These are phyloP conservation scores for Sphaerophoria taeniata DNA, from an alignment of 2,888 invertebrate genomes.

Conservation along the genomic window DNA sequence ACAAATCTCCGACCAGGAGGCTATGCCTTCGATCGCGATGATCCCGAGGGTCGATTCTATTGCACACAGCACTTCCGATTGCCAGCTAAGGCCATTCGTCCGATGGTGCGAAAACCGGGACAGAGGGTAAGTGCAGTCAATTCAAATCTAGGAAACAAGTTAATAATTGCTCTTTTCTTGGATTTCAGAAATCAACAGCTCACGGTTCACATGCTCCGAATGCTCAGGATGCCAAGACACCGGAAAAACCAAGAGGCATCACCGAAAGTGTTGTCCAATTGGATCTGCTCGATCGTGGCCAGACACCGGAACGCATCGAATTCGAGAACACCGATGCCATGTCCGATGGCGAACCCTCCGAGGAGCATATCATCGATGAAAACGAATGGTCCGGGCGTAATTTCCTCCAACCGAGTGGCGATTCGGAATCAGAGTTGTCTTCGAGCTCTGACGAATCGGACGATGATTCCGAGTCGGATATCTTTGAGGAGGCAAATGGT, in stretches of 20 bases:
- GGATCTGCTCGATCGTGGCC: conserved; percentile 83
- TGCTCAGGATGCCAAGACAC: conserved; percentile 81
- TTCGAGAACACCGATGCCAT: conserved; percentile 89
- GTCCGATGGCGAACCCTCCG: conserved; percentile 86
- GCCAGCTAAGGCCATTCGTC: conserved; percentile 84
- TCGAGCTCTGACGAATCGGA: conserved; percentile 85
- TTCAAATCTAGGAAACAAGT: neutral
- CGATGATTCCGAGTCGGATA: conserved; percentile 86
- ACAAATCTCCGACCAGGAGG: conserved; percentile 91
- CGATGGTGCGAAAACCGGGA: conserved; percentile 77
- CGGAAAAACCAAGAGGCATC: conserved; percentile 82
- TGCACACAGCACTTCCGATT: conserved; percentile 90
- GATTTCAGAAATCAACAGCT: conserved; percentile 75
- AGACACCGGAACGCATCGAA: conserved; percentile 91
- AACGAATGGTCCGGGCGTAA: conserved; percentile 98
- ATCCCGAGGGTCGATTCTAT: conserved; percentile 88
- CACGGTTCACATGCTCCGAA: conserved; percentile 57
- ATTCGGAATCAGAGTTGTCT: conserved; percentile 86
- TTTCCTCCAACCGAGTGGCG: conserved; percentile 91
- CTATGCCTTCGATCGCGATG: conserved; percentile 89
- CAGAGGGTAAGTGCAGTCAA: conserved; percentile 75
- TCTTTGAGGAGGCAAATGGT: conserved; percentile 88
- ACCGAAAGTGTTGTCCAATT: conserved; percentile 79
- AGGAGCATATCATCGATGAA: conserved; percentile 92
- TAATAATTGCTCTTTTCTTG: conserved; percentile 1